Percentiles rank a stretch among this genome's conserved stretches.
Conservation (phyloP, 2,797 vertebrate species). For the Alectoris magna region DNA sequence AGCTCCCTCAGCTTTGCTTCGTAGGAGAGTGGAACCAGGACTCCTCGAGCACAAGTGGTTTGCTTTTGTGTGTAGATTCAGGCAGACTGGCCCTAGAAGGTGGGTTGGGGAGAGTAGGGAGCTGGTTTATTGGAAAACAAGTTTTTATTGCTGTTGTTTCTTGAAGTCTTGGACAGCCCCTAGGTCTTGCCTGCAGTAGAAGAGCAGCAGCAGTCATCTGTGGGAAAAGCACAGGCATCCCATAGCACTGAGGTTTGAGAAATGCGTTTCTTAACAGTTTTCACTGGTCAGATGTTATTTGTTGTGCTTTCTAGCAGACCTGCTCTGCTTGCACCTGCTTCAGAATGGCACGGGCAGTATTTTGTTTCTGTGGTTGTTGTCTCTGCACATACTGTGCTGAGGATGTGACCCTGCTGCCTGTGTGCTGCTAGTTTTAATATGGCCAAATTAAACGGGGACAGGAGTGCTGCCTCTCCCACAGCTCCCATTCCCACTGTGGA, state of each 20-base stretch:
- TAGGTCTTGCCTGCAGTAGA: background rate
- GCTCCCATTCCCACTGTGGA: background rate
- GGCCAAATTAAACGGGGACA: background rate
- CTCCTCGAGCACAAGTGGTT: accelerated
- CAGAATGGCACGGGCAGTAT: background rate
- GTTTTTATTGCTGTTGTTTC: background rate
- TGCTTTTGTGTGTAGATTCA: background rate
- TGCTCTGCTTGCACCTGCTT: background rate
- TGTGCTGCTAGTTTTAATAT: background rate
- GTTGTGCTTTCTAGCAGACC: background rate
- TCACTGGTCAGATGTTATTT: background rate
- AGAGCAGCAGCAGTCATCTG: accelerated
- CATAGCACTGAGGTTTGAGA: background rate
- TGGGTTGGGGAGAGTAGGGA: background rate
- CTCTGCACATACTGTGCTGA: background rate
- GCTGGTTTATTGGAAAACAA: background rate
- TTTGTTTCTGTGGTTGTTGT: background rate
- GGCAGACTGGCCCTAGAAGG: background rate
- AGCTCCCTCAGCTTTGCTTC: too few relatives aligned
- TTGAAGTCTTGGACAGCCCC: background rate
- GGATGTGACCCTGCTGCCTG: background rate
- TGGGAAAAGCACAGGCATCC: background rate
- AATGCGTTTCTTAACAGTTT: background rate
- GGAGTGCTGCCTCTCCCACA: background rate
- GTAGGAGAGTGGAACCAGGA: background rate